Evolutionary conservation across 2,797 vertebrate genomes (phyloP).

Genomic region (Triplophysa bombifrons): DNA sequence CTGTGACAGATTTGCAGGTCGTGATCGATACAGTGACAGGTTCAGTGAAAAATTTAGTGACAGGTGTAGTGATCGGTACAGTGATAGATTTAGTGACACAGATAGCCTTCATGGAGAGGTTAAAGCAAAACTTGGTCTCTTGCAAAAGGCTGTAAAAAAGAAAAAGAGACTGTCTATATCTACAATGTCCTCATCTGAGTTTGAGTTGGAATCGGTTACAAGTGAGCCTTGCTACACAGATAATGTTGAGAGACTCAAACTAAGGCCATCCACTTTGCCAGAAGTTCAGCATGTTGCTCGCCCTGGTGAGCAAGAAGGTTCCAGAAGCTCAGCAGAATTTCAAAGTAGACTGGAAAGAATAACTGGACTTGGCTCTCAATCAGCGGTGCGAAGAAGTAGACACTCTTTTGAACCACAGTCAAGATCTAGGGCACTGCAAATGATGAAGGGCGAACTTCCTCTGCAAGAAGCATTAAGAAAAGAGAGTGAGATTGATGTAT

Average conservation of each 20-base stretch:
- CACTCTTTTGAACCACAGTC: conserved; percentile 75
- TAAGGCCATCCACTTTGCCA: conserved; percentile 69
- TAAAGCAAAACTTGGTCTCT: conserved; percentile 85
- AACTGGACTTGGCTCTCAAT: conserved; percentile 53
- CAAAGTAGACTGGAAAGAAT: conserved; percentile 64
- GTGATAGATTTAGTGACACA: conserved; percentile 78
- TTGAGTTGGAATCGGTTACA: conserved; percentile 76
- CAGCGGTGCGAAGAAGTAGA: conserved; percentile 59
- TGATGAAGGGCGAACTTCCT: conserved; percentile 74
- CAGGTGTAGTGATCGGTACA: conserved; percentile 79
- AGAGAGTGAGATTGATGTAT: conserved; percentile 26
- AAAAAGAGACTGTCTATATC: conserved; percentile 84
- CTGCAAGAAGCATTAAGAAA: conserved; percentile 20
- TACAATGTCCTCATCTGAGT: conserved; percentile 82
- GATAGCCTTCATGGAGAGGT: conserved; percentile 90
- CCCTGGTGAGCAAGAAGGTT: conserved; percentile 64
- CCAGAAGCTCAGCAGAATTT: conserved; percentile 58
- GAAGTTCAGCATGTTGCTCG: conserved; percentile 67
- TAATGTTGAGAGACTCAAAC: conserved; percentile 71
- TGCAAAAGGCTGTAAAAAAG: conserved; percentile 85
- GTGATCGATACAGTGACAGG: conserved; percentile 77
- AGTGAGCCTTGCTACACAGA: conserved; percentile 77
- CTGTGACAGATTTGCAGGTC: conserved; percentile 74
- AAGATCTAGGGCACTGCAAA: conserved; percentile 72
- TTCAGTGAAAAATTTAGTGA: conserved; percentile 82